phyloP scores from a whole-genome alignment of 1,140 invertebrate genomes.

The Condylostylus longicornis region DNA sequence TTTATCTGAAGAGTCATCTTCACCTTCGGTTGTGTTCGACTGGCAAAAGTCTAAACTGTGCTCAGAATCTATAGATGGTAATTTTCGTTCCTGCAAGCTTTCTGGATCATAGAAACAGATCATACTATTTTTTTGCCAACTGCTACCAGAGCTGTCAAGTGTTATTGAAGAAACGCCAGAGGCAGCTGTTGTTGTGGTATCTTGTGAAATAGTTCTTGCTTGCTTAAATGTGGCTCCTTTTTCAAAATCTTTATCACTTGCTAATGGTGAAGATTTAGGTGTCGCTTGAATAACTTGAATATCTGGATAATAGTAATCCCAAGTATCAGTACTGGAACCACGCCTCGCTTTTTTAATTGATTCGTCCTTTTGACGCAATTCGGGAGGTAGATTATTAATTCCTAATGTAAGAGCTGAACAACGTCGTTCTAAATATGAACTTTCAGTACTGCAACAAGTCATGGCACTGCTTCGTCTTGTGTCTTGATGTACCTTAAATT shows the following conservation, averaged over 20 bases:
- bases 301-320: constrained; percentile 52
- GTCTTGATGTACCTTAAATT: constrained; percentile 23
- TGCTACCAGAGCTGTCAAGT: no score
- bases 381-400: constrained; percentile 39
- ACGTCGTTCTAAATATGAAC: constrained; percentile 60
- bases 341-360: constrained; percentile 19
- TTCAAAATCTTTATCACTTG: constrained; percentile 51
- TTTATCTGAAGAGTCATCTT: no score
- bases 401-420: constrained; percentile 59
- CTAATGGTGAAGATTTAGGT: constrained; percentile 64
- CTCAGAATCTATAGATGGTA: no score
- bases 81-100: no score
- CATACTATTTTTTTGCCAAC: no score
- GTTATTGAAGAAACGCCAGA: no score
- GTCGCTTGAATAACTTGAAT: constrained; percentile 62
- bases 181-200: not conserved
- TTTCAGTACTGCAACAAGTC: constrained; percentile 65
- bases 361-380: constrained; percentile 27
- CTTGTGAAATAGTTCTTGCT: no score
- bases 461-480: constrained; percentile 57
- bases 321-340: constrained; percentile 36
- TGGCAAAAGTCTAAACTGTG: no score
- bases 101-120: no score
- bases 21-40: no score
- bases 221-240: no score